phyloP scores from a whole-genome alignment of 2,888 invertebrate genomes.

The Epsilonema sp. region DNA sequence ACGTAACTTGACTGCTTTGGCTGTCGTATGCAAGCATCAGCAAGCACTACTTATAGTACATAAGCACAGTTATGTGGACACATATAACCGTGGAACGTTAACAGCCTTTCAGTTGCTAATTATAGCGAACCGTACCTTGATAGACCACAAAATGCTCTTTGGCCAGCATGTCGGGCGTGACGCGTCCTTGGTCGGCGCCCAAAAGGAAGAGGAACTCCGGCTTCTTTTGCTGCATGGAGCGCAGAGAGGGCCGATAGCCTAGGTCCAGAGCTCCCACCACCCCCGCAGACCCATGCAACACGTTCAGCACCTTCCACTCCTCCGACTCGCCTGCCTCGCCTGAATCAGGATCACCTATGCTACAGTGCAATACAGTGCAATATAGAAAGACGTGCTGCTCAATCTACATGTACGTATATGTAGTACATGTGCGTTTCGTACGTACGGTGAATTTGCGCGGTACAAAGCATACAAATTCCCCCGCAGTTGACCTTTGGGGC shows the following conservation, averaged over 20 bases:
- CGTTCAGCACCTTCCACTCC: slow-evolving; percentile 64
- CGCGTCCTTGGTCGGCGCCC: slow-evolving; percentile 71
- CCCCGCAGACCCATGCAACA: slow-evolving; percentile 74
- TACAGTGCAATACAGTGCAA: background rate
- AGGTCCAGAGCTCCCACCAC: slow-evolving; percentile 75
- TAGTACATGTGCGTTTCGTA: background rate
- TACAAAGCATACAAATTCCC: too few relatives aligned
- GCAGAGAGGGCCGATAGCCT: slow-evolving; percentile 61
- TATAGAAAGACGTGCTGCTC: background rate
- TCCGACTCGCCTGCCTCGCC: background rate
- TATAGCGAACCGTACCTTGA: slow-evolving; percentile 30
- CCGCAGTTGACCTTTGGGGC: too few relatives aligned
- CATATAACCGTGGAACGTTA: too few relatives aligned
- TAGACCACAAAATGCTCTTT: slow-evolving; percentile 68
- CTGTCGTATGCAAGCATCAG: too few relatives aligned
- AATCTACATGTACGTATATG: background rate
- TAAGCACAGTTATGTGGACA: too few relatives aligned
- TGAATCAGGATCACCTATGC: background rate
- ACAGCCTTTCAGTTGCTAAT: too few relatives aligned
- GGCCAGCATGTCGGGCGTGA: slow-evolving; percentile 55
- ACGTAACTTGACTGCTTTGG: too few relatives aligned
- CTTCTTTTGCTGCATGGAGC: slow-evolving; percentile 33
- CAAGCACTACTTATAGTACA: too few relatives aligned
- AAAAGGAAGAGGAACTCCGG: slow-evolving; percentile 67
- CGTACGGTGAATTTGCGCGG: too few relatives aligned